Evolutionary conservation across 2,113 vertebrate species (phyloP), one percentile per base, ranked within the genome.

Genomic region (Nesogale talazaci): DNA sequence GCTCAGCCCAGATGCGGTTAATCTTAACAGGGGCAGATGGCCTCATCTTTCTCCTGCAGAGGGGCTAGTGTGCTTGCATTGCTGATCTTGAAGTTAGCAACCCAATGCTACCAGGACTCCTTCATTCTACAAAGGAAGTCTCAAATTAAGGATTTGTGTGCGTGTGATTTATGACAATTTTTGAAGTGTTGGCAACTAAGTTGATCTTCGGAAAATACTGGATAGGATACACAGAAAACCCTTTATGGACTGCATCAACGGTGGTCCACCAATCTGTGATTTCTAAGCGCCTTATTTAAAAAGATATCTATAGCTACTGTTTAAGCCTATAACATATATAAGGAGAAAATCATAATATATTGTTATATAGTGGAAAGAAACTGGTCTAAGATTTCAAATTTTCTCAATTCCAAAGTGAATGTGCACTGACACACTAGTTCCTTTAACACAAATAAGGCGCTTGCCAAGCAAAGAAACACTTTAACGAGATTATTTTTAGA

Each of bases 281-380:
- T 42, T 91, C 40, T 83, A 94, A 69, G 27, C 22, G 7, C 82
- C 40, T 91, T 82, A n/a, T 72, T 63, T 75, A 80, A 95, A 86
- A 5, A 94, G 93, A 81, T 83, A 94, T 38, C 31, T 83, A 31
- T 34, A 67, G 29, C 67, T 84, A 77, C 14, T 83, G 91, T 83
- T 91, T 31, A 91, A 81, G 92, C 91, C 27, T 84, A 14, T 17
- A 81, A 34, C 14, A 84, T 8, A 81, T 38, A 87, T 15, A 86
- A 87, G 87, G 23, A 57, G 17, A 91, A 52, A 93, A 69, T 22
- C 78, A 10, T 14, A 89, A 81, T 36, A 90, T 27, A 84, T 1
- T 70, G 67, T 20, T 89, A 61, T 81, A 38, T 82, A n/a, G 74
- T 76, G 80, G 57, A 89, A 93, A 93, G 25, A 76, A 92, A 87